phyloP scores from a whole-genome alignment of 2,113 vertebrate genomes.

The Falco punctatus region DNA sequence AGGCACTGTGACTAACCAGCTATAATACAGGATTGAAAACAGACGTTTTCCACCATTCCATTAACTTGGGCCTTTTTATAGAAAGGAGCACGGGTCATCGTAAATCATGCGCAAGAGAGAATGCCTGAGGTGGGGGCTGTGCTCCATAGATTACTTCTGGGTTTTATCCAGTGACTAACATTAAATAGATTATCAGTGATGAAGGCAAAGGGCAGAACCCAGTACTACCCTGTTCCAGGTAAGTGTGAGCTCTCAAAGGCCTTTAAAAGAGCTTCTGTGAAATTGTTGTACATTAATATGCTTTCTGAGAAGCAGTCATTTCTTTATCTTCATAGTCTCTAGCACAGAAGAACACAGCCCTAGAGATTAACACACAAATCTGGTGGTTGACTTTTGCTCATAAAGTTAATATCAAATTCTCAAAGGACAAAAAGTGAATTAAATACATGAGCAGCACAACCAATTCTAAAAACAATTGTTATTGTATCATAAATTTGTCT shows the following conservation, averaged over 20 bases:
- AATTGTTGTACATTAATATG: neutral
- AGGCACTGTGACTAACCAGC: neutral
- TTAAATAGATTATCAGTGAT: neutral
- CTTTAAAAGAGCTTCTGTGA: neutral
- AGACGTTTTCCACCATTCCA: neutral
- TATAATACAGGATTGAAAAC: neutral
- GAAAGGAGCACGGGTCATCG: neutral
- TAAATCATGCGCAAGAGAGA: neutral
- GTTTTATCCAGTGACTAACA: neutral
- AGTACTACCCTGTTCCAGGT: neutral
- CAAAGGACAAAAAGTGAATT: neutral
- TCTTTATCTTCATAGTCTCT: neutral
- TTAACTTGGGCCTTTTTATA: neutral
- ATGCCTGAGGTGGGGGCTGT: neutral
- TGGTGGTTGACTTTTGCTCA: neutral
- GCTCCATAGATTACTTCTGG: neutral
- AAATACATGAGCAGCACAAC: neutral
- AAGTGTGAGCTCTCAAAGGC: neutral
- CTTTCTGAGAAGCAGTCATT: neutral
- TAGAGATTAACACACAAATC: neutral
- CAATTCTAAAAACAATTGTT: neutral
- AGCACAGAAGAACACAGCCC: neutral
- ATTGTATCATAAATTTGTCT: neutral
- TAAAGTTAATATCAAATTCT: constrained; percentile 26
- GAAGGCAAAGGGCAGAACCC: neutral